Conservation (phyloP, 2,888 invertebrate species). For the Apodemia duryi region DNA sequence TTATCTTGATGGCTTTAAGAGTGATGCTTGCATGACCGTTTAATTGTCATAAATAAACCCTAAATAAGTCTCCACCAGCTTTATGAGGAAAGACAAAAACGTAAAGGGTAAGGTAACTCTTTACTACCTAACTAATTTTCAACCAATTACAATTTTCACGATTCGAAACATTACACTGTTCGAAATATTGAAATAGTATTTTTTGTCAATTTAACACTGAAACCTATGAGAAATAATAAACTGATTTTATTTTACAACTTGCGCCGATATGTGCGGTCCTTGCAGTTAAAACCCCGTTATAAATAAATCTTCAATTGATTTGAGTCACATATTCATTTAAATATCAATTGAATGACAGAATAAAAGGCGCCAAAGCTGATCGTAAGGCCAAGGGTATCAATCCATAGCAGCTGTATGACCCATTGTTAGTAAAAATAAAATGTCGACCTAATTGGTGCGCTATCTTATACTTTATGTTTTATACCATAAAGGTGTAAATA, state of each 20-base stretch:
- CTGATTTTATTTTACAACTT: background rate
- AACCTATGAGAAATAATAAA: background rate
- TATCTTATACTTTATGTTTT: constrained; percentile 33
- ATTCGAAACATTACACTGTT: background rate
- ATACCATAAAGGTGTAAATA: constrained; percentile 1
- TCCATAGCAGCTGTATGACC: constrained; percentile 55
- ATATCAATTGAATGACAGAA: constrained; percentile 27
- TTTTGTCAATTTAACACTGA: background rate
- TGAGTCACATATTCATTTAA: constrained; percentile 23
- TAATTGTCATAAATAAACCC: too few relatives aligned
- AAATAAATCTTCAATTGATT: constrained; percentile 12
- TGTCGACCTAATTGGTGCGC: constrained; percentile 33
- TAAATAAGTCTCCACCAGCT: too few relatives aligned
- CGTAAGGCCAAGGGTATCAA: constrained; percentile 38
- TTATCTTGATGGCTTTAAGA: too few relatives aligned
- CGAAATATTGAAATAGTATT: background rate
- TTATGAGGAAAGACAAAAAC: too few relatives aligned
- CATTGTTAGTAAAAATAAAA: constrained; percentile 41
- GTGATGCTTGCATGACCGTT: too few relatives aligned
- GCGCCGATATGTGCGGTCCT: background rate
- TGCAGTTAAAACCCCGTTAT: background rate
- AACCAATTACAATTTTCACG: too few relatives aligned
- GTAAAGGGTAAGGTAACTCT: too few relatives aligned
- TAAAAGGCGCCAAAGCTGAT: constrained; percentile 36
- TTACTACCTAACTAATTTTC: too few relatives aligned